Evolutionary conservation across 2,888 invertebrate genomes (phyloP).

Genomic region (Apantesis nais): DNA sequence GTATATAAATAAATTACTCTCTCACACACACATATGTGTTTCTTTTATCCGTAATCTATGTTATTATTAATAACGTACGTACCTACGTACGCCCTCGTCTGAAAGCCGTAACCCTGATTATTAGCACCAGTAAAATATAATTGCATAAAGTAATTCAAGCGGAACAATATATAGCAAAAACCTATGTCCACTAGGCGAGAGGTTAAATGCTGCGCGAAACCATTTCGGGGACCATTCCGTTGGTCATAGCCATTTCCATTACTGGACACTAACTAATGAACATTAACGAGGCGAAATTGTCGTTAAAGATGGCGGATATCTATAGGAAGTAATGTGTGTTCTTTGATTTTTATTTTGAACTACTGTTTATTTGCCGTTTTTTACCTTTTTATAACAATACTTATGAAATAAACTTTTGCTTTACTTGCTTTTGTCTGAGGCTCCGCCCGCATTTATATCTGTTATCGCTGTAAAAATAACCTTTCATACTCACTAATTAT

Average conservation of each 20-base stretch:
- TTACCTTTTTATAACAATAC: no score
- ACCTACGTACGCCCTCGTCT: slow-evolving; percentile 7
- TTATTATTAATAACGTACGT: slow-evolving; percentile 11
- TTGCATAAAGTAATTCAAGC: slow-evolving; percentile 29
- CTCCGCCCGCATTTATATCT: no score
- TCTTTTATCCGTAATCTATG: slow-evolving; percentile 6
- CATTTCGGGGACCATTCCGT: slow-evolving; percentile 66
- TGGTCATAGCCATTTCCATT: slow-evolving; percentile 72
- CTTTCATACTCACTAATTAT: no score
- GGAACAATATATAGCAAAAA: slow-evolving; percentile 29
- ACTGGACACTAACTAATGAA: slow-evolving; percentile 78
- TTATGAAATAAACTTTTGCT: no score
- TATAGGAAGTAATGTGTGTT: slow-evolving; percentile 21
- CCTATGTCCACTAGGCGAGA: slow-evolving; percentile 49
- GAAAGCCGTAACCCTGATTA: slow-evolving; percentile 25
- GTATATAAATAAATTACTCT: no score
- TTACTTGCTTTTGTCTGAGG: no score
- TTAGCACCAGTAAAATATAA: slow-evolving; percentile 31
- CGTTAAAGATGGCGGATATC: slow-evolving; percentile 52
- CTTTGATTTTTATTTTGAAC: slow-evolving; percentile 12
- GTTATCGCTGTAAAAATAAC: no score
- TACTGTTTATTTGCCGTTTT: not conserved
- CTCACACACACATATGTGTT: no score
- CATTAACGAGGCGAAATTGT: slow-evolving; percentile 69
- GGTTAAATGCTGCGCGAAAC: slow-evolving; percentile 64